A percentile compares a stretch with the other conserved stretches of the same genome.
phyloP scores from a whole-genome alignment of 2,888 invertebrate genomes.

The Drosophila limbata region DNA sequence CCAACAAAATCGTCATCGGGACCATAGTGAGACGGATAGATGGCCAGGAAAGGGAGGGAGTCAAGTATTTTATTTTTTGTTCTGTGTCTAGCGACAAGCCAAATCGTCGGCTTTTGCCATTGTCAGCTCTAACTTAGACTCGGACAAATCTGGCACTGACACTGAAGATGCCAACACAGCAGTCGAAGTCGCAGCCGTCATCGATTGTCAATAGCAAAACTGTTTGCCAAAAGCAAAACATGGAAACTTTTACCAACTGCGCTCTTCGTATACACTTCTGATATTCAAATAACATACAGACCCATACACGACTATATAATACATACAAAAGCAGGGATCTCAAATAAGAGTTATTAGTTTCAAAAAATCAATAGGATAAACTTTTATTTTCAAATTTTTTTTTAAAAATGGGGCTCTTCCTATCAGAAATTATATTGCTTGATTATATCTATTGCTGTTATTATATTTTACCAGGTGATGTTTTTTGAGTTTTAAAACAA shows the following conservation, averaged over 20 bases:
- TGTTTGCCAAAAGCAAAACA: slow-evolving; percentile 45
- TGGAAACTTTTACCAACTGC: not conserved
- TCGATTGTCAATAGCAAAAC: slow-evolving; percentile 59
- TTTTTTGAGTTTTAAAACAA: too few species aligned
- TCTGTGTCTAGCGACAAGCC: slow-evolving; percentile 40
- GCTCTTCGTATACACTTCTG: not conserved
- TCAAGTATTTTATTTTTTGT: slow-evolving; percentile 1
- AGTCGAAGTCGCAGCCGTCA: slow-evolving; percentile 33
- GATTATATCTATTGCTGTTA: too few species aligned
- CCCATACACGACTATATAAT: not conserved
- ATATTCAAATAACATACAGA: not conserved
- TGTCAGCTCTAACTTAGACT: slow-evolving; percentile 60
- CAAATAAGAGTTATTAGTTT: too few species aligned
- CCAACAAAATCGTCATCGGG: too few species aligned
- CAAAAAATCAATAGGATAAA: too few species aligned
- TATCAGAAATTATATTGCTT: too few species aligned
- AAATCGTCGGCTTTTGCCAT: slow-evolving; percentile 53
- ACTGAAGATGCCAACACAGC: slow-evolving; percentile 65
- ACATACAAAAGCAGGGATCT: too few species aligned
- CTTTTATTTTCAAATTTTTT: too few species aligned
- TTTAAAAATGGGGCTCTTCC: too few species aligned
- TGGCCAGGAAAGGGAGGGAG: slow-evolving; percentile 6
- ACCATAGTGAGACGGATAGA: too few species aligned
- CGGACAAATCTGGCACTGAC: slow-evolving; percentile 27
- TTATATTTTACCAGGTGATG: too few species aligned